Conservation (phyloP, 2,888 invertebrate species). For the Barypeithes pellucidus region DNA sequence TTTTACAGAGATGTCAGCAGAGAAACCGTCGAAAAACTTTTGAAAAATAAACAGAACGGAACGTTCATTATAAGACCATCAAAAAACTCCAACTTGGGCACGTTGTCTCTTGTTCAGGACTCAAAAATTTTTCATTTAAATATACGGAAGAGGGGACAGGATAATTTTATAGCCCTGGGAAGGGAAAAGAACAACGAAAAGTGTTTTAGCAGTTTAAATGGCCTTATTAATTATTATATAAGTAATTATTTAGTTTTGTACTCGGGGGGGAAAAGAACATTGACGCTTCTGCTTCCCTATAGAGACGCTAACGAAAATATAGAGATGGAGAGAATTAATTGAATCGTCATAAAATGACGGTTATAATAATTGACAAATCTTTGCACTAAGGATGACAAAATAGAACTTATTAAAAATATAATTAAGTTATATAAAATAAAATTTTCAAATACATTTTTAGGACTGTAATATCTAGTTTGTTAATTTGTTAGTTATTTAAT, state of each 20-base stretch:
- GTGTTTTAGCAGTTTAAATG: conserved; percentile 72
- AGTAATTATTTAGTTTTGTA: conserved; percentile 74
- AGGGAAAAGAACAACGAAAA: conserved; percentile 73
- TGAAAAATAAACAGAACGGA: conserved; percentile 75
- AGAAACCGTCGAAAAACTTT: conserved; percentile 72
- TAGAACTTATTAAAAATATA: too few species aligned
- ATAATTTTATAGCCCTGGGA: conserved; percentile 74
- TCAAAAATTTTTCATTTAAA: conserved; percentile 75
- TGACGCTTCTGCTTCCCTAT: conserved; percentile 72
- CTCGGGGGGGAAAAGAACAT: conserved; percentile 71
- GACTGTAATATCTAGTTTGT: too few species aligned
- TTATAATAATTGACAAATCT: too few species aligned
- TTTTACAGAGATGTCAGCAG: conserved; percentile 75
- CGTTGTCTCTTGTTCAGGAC: conserved; percentile 74
- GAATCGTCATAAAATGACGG: not conserved
- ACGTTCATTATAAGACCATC: conserved; percentile 76
- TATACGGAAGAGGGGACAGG: conserved; percentile 72
- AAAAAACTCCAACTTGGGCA: conserved; percentile 71
- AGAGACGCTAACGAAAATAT: conserved; percentile 52
- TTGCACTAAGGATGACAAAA: too few species aligned
- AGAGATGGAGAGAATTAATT: not conserved
- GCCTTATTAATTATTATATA: conserved; percentile 74
- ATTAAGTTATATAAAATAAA: too few species aligned
- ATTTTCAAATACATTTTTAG: too few species aligned
- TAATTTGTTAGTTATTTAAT: too few species aligned